A percentile compares a stretch with the other conserved stretches of the same genome.
Conservation (phyloP, 2,888 invertebrate species). For the Phengaris arion region DNA sequence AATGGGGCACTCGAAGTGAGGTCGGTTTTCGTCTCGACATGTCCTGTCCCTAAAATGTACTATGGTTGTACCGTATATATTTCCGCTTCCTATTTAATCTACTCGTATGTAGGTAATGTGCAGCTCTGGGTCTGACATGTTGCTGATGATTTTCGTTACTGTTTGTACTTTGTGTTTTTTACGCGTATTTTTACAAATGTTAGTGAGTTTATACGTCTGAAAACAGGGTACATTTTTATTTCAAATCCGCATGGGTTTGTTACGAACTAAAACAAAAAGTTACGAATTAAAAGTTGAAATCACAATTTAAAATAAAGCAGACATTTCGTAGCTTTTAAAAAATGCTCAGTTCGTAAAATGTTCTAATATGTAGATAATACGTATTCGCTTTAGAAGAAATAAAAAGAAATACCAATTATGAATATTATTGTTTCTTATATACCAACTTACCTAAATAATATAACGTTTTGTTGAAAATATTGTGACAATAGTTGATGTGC, state of each 20-base stretch:
- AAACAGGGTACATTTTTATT: conserved; percentile 5
- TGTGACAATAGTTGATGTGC: no score
- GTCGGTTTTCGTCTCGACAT: no score
- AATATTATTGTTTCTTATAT: neutral
- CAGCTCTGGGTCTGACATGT: conserved; percentile 8
- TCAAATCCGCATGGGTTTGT: neutral
- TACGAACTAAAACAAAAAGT: no score
- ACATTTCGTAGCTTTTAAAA: neutral
- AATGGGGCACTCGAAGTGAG: no score
- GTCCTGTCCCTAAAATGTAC: no score
- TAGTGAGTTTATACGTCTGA: neutral
- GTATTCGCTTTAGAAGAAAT: no score
- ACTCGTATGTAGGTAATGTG: neutral
- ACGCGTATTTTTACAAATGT: neutral
- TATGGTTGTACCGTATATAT: neutral
- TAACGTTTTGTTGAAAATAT: no score
- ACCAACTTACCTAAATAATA: no score
- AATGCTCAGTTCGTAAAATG: neutral
- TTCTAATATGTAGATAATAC: no score
- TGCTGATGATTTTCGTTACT: neutral
- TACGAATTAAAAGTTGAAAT: conserved; percentile 1
- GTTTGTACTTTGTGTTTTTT: neutral
- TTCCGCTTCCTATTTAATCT: neutral
- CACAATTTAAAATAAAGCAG: neutral
- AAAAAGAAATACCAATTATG: no score